These are phyloP conservation scores for Dolichomitus sp. DNA, from an alignment of 2,888 invertebrate genomes.

Conservation along the genomic window DNA sequence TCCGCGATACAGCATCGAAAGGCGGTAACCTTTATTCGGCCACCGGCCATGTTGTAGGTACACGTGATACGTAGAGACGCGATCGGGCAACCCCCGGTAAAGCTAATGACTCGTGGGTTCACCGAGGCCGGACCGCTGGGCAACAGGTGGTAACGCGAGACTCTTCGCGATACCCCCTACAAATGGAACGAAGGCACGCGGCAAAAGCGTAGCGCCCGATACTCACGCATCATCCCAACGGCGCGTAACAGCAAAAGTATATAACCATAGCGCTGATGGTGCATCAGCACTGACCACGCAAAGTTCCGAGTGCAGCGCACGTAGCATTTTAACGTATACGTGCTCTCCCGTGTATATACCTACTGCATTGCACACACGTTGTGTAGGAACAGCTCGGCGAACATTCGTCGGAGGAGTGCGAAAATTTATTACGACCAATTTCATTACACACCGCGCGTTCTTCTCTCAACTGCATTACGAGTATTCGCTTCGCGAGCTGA, in stretches of 20 bases:
- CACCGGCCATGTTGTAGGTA: slow-evolving; percentile 66
- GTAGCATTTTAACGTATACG: slow-evolving; percentile 28
- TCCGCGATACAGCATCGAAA: no score
- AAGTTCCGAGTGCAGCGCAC: slow-evolving; percentile 15
- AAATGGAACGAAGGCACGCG: slow-evolving; percentile 53
- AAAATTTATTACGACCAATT: slow-evolving; percentile 61
- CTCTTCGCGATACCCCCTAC: slow-evolving; percentile 36
- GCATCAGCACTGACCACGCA: slow-evolving; percentile 10
- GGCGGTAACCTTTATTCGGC: slow-evolving; percentile 67
- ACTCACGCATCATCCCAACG: slow-evolving; percentile 40
- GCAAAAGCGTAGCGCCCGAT: slow-evolving; percentile 32
- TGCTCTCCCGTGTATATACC: neutral
- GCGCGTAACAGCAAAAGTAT: neutral
- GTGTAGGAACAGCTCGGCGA: slow-evolving; percentile 3
- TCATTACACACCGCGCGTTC: slow-evolving; percentile 47
- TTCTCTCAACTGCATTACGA: slow-evolving; percentile 29
- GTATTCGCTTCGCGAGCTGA: slow-evolving; percentile 18
- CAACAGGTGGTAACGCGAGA: slow-evolving; percentile 62
- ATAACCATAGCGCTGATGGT: slow-evolving; percentile 1
- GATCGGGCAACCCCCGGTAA: slow-evolving; percentile 73
- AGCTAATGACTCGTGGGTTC: slow-evolving; percentile 77
- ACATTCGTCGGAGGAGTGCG: slow-evolving; percentile 37
- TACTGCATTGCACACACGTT: neutral
- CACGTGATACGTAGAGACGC: slow-evolving; percentile 68
- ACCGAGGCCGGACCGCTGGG: slow-evolving; percentile 43